Percentiles rank a stretch among this genome's conserved stretches.
Evolutionary conservation across 2,113 vertebrate species (phyloP).

Genomic region (Felis catus): DNA sequence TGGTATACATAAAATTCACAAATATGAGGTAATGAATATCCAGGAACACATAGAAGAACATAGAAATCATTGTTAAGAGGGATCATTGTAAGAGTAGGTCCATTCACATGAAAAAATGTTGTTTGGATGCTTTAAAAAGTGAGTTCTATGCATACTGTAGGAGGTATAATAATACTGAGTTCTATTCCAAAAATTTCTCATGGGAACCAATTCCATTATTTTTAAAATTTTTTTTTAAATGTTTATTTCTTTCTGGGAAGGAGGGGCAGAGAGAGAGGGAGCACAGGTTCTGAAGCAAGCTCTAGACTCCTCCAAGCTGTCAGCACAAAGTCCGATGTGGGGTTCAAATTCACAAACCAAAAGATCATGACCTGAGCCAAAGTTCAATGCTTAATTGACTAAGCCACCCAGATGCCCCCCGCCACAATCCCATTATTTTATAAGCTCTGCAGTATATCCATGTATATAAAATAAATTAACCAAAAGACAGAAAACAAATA

Average conservation of each 20-base stretch:
- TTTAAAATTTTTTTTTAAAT: background rate
- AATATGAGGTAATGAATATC: no score
- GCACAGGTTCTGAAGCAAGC: no score
- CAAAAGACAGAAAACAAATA: background rate
- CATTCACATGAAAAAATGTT: background rate
- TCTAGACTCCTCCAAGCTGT: no score
- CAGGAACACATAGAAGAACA: background rate
- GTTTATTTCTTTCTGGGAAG: no score
- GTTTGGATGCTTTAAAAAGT: background rate
- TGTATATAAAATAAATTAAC: background rate
- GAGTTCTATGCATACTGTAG: background rate
- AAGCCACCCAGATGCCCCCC: no score
- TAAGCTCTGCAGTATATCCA: background rate
- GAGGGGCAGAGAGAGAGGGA: no score
- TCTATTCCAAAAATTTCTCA: background rate
- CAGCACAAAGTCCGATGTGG: no score
- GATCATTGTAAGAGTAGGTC: background rate
- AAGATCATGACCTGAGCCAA: no score
- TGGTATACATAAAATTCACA: background rate
- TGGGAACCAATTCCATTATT: background rate
- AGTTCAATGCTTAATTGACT: no score
- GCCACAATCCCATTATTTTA: background rate
- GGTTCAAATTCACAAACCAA: no score
- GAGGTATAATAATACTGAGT: background rate
- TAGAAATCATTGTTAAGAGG: background rate